Conservation (phyloP, 2,888 invertebrate species). For the Pachliopta kotzebuea region DNA sequence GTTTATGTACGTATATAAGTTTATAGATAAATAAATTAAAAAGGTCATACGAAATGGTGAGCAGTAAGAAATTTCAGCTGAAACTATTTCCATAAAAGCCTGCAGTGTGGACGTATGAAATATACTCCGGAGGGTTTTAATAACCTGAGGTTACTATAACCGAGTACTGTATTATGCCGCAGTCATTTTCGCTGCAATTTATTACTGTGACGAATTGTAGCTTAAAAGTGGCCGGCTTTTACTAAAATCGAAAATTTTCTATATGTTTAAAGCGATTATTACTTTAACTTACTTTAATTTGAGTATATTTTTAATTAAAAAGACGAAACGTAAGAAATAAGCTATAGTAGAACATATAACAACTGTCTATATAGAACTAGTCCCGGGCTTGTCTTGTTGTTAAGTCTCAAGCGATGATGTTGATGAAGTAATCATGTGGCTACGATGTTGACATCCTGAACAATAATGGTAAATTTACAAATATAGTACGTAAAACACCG, state of each 20-base stretch:
- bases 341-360: too few species aligned
- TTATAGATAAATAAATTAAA: too few species aligned
- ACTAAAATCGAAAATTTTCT: neutral
- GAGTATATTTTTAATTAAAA: neutral
- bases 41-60: neutral
- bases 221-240: conserved; percentile 9
- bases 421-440: too few species aligned
- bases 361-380: too few species aligned
- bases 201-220: conserved; percentile 22
- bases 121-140: conserved; percentile 20
- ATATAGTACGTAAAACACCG: too few species aligned
- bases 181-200: conserved; percentile 23
- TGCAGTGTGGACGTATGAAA: conserved; percentile 22
- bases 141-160: conserved; percentile 18
- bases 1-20: too few species aligned
- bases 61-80: conserved; percentile 3
- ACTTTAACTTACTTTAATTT: neutral
- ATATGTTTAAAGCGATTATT: neutral
- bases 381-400: too few species aligned
- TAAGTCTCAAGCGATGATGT: too few species aligned
- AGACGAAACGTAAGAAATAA: too few species aligned
- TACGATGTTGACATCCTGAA: too few species aligned
- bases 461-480: too few species aligned
- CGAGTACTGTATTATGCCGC: conserved; percentile 14
- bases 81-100: conserved; percentile 16